Base-by-base conservation (phyloP, 1,140 invertebrate genomes). In the Eurytemora carolleeae region DNA sequence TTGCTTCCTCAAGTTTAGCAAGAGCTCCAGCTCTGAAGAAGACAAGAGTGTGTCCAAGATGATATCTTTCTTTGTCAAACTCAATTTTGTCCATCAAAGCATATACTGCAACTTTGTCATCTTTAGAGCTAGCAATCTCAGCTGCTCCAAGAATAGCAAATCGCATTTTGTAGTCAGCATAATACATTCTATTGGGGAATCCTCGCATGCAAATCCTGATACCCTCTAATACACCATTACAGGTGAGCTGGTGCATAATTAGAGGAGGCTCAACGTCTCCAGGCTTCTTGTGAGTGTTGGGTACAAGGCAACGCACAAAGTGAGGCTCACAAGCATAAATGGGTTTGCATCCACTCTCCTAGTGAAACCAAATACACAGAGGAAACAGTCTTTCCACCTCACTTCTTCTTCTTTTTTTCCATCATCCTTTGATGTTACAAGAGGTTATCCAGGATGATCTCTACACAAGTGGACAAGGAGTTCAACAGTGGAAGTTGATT, bases 171-270 rank as follows among this genome's bases (percentile, higher is more conserved):
- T 98, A 99, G 77, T 99, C 96, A 70, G 93, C 87, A 78, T 98
- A 98, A 66, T 91, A 82, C 86, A 98, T 94, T 76, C 95, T 88
- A 85, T 98, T 98, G 79, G 95, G 95, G 86, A 98, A 98, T 75
- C 96, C 96, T 82, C 99, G 98, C 78, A 96, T 86, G 76, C 96
- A 99, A 80, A 99, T 99, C 92, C 96, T 91, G 80, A 99, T 99
- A 79, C 96, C 96, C 86, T 99, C 96, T 82, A 99, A 86, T 78
- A 99, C 96, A 94, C 96, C 96, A 82, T 99, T 99, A 86, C 96
- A 99, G 67, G 94, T 97, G 69, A 99, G 80, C 80, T 99, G 96
- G 76, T 99, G 89, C 86, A 96, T 93, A 57, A 99, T 94, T 77
- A 99, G 81, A 73, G 90, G 87, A 65, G 95, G 93, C 75, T 99